Percentiles rank a stretch among this genome's conserved stretches.
Evolutionary conservation across 2,888 invertebrate genomes (phyloP).

Genomic region (Fragum fragum): DNA sequence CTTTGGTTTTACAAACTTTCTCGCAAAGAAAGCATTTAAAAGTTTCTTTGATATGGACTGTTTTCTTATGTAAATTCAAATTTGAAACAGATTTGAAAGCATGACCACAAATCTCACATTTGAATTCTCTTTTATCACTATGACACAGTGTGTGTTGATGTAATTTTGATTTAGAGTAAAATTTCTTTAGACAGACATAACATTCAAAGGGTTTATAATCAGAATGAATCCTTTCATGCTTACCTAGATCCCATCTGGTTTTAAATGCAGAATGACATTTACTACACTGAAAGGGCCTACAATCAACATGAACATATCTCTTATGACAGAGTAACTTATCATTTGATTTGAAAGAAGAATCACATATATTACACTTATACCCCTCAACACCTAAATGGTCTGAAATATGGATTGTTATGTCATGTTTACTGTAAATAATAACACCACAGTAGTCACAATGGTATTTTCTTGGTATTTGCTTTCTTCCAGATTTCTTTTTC

Average conservation of each 20-base stretch:
- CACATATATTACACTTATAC: neutral
- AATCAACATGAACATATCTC: neutral
- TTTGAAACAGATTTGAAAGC: neutral
- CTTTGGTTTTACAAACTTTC: neutral
- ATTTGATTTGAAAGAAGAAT: neutral
- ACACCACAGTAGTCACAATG: constrained; percentile 1
- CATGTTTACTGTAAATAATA: neutral
- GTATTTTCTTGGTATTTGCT: neutral
- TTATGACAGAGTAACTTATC: neutral
- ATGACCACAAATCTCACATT: neutral
- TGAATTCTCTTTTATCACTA: neutral
- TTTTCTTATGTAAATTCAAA: neutral
- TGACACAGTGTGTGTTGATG: neutral
- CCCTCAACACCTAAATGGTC: neutral
- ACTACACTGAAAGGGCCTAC: neutral
- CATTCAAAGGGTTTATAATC: neutral
- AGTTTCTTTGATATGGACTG: neutral
- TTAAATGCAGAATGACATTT: neutral
- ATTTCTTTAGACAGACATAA: neutral
- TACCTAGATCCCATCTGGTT: neutral
- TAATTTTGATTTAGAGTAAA: neutral
- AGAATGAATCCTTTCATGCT: neutral
- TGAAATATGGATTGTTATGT: neutral
- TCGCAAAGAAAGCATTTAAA: neutral
- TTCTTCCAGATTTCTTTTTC: neutral